Evolutionary conservation across 2,888 invertebrate species (phyloP), one percentile per base, ranked within the genome.

Genomic region (Eudasyphora cyanicolor): DNA sequence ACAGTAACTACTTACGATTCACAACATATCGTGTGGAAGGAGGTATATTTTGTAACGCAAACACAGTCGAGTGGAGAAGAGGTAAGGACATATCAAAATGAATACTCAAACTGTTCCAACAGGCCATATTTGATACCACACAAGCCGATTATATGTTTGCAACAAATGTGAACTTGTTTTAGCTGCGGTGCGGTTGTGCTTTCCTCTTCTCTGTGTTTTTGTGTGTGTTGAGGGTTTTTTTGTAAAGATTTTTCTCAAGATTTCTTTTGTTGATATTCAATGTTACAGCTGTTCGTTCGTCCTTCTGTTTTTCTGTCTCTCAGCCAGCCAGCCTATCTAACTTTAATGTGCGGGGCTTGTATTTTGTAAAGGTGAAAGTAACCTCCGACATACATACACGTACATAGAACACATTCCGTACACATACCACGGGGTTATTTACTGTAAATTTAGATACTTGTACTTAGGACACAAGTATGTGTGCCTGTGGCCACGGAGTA

Each of bases 391-490:
- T 14, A 49, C 19, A 29, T 35, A 49, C 5, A 27, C 21, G n/a
- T 42, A 32, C 62, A n/a, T 17, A 62, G 3, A 1, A 14, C 24
- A 24, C 45, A 69, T 62, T 6, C 12, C 21, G n/a, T n/a, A 24
- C 62, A 62, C 62, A 62, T 67, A 24, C 71, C 76, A 69, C 45
- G 67, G 57, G 29, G 6, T 78, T 78, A 77, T 51, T 70, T 70
- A 81, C 67, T 67, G 38, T 60, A 76, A 78, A 70, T 75, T 77
- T 42, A 82, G 60, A 82, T 69, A 77, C 6, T 49, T 77, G 27
- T 57, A 67, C 71, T 54, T n/a, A n/a, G n/a, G n/a, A n/a, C n/a
- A n/a, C 32, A 8, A 6, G 32, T 32, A 54, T 54, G 54, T 54
- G 21, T 54, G 54, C 10, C 21, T 54, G 54, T n/a, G n/a, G n/a